Evolutionary conservation across 2,113 vertebrate species (phyloP).

Genomic region (Phrynosoma blainvillii): DNA sequence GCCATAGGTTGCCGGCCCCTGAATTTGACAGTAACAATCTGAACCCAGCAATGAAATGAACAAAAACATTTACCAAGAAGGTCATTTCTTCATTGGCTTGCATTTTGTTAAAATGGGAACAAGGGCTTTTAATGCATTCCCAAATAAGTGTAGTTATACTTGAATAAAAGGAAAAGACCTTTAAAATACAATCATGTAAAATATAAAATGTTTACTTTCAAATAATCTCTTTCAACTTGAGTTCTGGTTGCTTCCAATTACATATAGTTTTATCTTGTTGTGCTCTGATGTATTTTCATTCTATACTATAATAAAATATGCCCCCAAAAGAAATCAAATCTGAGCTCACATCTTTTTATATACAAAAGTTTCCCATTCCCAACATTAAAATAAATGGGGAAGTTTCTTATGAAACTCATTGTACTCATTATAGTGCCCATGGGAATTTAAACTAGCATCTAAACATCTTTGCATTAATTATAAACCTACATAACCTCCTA

Average conservation of each 20-base stretch:
- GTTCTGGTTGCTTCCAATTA: background rate
- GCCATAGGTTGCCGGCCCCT: too few relatives aligned
- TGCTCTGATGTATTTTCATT: background rate
- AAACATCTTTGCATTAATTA: background rate
- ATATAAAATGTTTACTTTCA: background rate
- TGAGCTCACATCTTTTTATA: background rate
- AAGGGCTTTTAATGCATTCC: accelerated
- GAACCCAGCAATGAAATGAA: conserved; percentile 1
- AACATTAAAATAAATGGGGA: background rate
- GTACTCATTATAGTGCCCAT: background rate
- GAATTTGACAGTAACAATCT: background rate
- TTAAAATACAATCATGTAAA: background rate
- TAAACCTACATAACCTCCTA: background rate
- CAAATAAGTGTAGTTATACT: accelerated
- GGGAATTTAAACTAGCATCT: background rate
- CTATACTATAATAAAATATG: too few relatives aligned
- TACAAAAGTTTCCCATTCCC: background rate
- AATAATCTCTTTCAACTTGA: background rate
- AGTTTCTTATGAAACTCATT: background rate
- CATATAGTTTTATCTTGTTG: background rate
- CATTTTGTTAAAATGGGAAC: background rate
- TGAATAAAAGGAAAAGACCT: background rate
- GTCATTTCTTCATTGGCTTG: background rate
- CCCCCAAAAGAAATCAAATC: too few relatives aligned
- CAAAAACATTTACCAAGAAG: background rate